Evolutionary conservation across 2,113 vertebrate genomes (phyloP).

Genomic region (Periophthalmodon schlosseri): DNA sequence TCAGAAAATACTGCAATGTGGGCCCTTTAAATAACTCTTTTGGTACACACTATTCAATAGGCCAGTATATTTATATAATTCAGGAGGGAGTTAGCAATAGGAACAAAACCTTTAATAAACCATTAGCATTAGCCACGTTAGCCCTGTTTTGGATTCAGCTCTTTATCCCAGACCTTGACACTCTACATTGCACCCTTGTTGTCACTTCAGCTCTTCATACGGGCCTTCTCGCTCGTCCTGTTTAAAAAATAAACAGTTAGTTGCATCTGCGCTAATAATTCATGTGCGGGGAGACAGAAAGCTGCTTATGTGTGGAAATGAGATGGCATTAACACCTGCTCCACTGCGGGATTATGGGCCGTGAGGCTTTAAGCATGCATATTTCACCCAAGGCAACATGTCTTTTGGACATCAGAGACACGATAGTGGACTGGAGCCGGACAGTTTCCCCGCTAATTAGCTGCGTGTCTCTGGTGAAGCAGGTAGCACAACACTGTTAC

Average conservation of each 20-base stretch:
- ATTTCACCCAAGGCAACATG: conserved; percentile 15
- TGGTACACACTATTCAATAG: too few relatives aligned
- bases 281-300: conserved; percentile 64
- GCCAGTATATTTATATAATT: too few relatives aligned
- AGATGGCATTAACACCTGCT: conserved; percentile 71
- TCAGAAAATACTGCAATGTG: too few relatives aligned
- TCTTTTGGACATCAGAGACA: conserved; percentile 2
- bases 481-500: neutral
- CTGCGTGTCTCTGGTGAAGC: conserved; percentile 3
- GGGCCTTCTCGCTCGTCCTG: conserved; percentile 61
- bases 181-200: conserved; percentile 16
- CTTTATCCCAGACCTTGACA: conserved; percentile 43
- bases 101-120: neutral
- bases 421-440: conserved; percentile 6
- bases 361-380: conserved; percentile 16
- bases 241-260: conserved; percentile 79
- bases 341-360: conserved; percentile 50
- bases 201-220: conserved; percentile 50
- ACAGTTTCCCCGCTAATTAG: conserved; percentile 40
- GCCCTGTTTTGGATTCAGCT: conserved; percentile 1
- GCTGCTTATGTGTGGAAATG: conserved; percentile 75
- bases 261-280: conserved; percentile 78
- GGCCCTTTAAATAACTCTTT: too few relatives aligned
- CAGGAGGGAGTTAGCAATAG: too few relatives aligned
- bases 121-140: neutral